Percentiles rank a stretch among this genome's conserved stretches.
Conservation (phyloP, 2,113 vertebrate species). For the Nettapus auritus region DNA sequence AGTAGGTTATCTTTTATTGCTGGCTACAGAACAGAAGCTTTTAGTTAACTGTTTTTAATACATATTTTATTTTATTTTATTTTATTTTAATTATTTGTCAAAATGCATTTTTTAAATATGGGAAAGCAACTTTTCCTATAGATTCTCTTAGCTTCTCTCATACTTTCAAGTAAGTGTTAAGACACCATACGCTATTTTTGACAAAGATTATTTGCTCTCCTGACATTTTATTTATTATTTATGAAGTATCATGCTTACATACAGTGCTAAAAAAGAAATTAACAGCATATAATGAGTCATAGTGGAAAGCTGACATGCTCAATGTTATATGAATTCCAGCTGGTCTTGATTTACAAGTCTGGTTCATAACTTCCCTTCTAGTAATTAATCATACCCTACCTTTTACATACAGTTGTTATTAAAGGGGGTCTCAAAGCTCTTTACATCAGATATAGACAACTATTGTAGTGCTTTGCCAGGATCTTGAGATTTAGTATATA, state of each 20-base stretch:
- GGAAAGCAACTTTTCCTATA: not conserved
- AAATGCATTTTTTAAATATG: not conserved
- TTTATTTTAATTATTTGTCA: too few relatives aligned
- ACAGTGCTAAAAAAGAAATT: not conserved
- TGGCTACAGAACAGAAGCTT: not conserved
- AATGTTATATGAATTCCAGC: not conserved
- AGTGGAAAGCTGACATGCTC: not conserved
- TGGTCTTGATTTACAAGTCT: not conserved
- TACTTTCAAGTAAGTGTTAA: not conserved
- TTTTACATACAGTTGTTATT: not conserved
- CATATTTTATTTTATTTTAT: not conserved
- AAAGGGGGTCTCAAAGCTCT: not conserved
- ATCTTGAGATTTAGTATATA: not conserved
- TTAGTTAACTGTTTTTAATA: not conserved
- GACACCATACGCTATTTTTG: not conserved
- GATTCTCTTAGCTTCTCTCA: not conserved
- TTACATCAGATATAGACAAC: not conserved
- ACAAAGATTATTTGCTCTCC: not conserved
- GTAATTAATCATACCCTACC: not conserved
- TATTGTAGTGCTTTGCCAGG: not conserved
- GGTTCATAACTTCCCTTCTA: not conserved
- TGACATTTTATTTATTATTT: not conserved
- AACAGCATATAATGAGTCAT: not conserved
- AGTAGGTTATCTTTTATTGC: not conserved
- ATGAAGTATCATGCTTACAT: not conserved